These are phyloP conservation scores for Plectrocnemia conspersa DNA, from an alignment of 1,140 invertebrate genomes.

Conservation along the genomic window DNA sequence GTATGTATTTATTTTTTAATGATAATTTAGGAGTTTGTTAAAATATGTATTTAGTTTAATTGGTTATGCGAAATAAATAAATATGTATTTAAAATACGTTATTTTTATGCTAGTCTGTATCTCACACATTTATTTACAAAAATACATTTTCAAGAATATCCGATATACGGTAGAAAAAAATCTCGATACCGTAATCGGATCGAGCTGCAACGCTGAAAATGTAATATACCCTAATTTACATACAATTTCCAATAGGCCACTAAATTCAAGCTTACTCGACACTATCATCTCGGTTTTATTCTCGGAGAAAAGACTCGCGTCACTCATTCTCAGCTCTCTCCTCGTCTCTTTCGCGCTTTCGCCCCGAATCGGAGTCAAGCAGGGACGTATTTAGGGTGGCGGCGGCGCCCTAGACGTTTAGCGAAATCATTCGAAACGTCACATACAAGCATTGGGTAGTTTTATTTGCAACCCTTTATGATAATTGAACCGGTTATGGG, in stretches of 20 bases:
- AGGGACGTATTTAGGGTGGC: background rate
- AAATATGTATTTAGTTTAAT: too few relatives aligned
- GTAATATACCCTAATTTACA: constrained; percentile 35
- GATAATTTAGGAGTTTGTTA: too few relatives aligned
- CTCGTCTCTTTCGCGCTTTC: background rate
- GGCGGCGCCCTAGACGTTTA: constrained; percentile 7
- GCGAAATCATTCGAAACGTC: constrained; percentile 33
- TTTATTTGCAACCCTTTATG: constrained; percentile 34
- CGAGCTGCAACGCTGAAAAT: constrained; percentile 24
- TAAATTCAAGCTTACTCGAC: constrained; percentile 35
- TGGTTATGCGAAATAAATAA: too few relatives aligned
- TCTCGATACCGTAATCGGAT: constrained; percentile 18
- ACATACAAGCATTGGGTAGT: constrained; percentile 34
- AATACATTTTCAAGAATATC: too few relatives aligned
- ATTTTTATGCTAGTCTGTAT: too few relatives aligned
- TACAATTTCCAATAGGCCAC: constrained; percentile 36
- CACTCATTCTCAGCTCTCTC: constrained; percentile 4
- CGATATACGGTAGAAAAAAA: too few relatives aligned
- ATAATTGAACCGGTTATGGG: constrained; percentile 35
- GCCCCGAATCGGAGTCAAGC: background rate
- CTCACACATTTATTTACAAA: too few relatives aligned
- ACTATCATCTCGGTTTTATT: constrained; percentile 28
- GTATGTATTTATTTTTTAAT: too few relatives aligned
- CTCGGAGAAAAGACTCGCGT: constrained; percentile 9
- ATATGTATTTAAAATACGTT: too few relatives aligned